phyloP scores from a whole-genome alignment of 1,140 invertebrate genomes.

The Diachasmimorpha longicaudata region DNA sequence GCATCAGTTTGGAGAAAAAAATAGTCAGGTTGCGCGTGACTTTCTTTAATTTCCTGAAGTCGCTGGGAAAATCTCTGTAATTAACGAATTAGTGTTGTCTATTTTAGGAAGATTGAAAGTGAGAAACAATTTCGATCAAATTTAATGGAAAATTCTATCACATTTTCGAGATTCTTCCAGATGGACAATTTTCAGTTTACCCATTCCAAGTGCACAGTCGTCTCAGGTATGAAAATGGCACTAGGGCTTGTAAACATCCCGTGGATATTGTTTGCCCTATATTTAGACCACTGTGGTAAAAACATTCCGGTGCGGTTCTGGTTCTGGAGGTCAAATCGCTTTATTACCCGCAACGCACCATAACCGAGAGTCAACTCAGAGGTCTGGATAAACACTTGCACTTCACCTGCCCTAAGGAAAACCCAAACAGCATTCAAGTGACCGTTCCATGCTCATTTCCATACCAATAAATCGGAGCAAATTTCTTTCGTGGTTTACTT shows the following conservation, averaged over 20 bases:
- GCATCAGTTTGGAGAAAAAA: no score
- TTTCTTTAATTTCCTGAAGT: background rate
- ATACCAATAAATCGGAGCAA: background rate
- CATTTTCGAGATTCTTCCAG: no score
- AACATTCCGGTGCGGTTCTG: constrained; percentile 32
- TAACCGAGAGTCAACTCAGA: background rate
- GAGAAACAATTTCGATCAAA: background rate
- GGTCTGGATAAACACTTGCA: background rate
- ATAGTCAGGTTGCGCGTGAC: background rate
- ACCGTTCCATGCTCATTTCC: background rate
- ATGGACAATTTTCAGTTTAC: background rate
- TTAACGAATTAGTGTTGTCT: no score
- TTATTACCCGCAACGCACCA: constrained; percentile 36
- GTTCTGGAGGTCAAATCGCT: constrained; percentile 34
- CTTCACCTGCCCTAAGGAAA: constrained; percentile 13
- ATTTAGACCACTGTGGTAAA: constrained; percentile 27
- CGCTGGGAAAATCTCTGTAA: background rate
- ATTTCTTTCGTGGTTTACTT: background rate
- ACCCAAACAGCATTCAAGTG: background rate
- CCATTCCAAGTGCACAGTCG: background rate
- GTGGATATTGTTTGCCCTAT: constrained; percentile 25
- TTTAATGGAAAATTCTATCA: no score
- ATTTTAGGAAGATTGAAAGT: background rate
- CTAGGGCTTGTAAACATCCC: constrained; percentile 5
- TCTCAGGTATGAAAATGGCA: background rate